Base-by-base conservation (phyloP, 2,888 invertebrate species). In the Microplitis manilae region DNA sequence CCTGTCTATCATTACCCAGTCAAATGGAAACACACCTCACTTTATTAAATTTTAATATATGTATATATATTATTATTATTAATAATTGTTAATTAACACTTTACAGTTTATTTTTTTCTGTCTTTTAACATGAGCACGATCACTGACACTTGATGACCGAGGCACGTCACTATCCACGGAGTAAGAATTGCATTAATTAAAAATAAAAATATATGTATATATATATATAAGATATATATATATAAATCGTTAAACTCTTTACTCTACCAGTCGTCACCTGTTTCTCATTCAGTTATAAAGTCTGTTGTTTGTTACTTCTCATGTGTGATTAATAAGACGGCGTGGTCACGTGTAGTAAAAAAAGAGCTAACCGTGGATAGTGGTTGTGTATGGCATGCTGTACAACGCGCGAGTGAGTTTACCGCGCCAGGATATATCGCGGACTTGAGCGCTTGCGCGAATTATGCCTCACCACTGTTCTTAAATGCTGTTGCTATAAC, bases 341-440 rank as follows among this genome's bases (percentile, higher is more conserved):
- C 86, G 86, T 86, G 86, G 84, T 81, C 79, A 80, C 85, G 86
- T 83, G 84, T 85, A 82, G 85, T 83, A 82, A 81, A 77, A 84
- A 77, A 84, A 81, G 84, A 86, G 84, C 84, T 41, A 40, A 15
- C 40, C 20, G 83, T 84, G 79, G 79, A 85, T 84, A 85, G 84
- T 86, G 85, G 87, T 87, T 88, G 88, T 87, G 88, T 88, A 86
- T 88, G 86, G 86, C 89, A 86, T 89, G 89, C 90, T 85, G 88
- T 88, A 86, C 89, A 87, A 87, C 87, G 87, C 89, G 88, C 89
- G 89, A 90, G 89, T 90, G 88, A 88, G 87, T 87, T 87, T 86
- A 83, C 85, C 87, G 86, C 88, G 85, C 85, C 87, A 84, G 84
- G 87, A 84, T 85, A 85, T 87, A 86, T 86, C 89, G 88, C 86